Conservation (phyloP, 64 coral and sea anemone genomes). For the Montipora foliosa region DNA sequence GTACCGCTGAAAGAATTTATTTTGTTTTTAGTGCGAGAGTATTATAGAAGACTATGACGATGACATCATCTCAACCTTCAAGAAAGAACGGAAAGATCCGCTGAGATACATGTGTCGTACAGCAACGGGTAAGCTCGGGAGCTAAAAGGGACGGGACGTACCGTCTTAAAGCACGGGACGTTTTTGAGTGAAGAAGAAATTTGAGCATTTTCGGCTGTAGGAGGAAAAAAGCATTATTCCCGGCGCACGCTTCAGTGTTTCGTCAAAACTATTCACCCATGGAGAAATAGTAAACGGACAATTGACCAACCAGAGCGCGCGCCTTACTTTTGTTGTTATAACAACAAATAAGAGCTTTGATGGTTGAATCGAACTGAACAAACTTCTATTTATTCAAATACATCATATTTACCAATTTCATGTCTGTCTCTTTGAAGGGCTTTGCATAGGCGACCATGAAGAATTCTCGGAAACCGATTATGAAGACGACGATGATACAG, state of each 20-base stretch:
- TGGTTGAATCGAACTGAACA: background rate
- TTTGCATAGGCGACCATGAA: conserved; percentile 28
- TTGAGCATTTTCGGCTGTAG: too few species aligned
- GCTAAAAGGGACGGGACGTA: background rate
- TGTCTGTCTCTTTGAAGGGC: background rate
- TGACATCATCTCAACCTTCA: conserved; percentile 85
- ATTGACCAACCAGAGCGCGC: too few species aligned
- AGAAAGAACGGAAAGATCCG: conserved; percentile 76
- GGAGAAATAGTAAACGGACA: too few species aligned
- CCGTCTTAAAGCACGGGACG: background rate
- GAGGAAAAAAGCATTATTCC: too few species aligned
- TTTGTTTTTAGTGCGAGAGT: conserved; percentile 77
- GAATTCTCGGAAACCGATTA: conserved; percentile 24
- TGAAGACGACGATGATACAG: conserved; percentile 10
- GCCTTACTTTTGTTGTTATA: too few species aligned
- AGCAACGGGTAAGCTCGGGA: conserved; percentile 62
- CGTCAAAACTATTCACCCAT: too few species aligned
- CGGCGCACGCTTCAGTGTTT: too few species aligned
- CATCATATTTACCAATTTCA: background rate
- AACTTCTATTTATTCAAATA: background rate
- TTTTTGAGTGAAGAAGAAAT: too few species aligned
- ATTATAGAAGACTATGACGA: conserved; percentile 93
- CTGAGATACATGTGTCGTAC: conserved; percentile 65
- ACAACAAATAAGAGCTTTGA: too few species aligned
- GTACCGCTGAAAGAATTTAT: background rate